Percentiles rank a stretch among this genome's conserved stretches.
Evolutionary conservation across 2,888 invertebrate genomes (phyloP).

Genomic region (Parnassius glacialis): DNA sequence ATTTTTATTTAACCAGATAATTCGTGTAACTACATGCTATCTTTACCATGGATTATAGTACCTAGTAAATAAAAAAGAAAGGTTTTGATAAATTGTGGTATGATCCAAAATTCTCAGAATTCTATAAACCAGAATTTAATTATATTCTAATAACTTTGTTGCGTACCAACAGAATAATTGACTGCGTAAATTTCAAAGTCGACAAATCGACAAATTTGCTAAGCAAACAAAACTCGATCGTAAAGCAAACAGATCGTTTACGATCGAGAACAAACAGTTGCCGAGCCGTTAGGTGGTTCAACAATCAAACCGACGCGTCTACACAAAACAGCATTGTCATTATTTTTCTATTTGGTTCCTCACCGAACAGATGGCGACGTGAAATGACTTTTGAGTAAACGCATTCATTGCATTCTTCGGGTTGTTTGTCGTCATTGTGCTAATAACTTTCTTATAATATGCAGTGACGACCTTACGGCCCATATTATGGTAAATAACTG

Average conservation of each 20-base stretch:
- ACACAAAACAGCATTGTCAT: conserved; percentile 27
- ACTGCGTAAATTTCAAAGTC: neutral
- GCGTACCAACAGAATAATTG: neutral
- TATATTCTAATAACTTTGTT: no score
- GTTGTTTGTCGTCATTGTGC: conserved; percentile 8
- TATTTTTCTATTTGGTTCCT: conserved; percentile 24
- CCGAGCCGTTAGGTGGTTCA: conserved; percentile 13
- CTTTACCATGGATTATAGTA: no score
- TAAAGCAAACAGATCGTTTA: conserved; percentile 26
- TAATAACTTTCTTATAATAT: conserved; percentile 4
- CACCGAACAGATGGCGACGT: conserved; percentile 6
- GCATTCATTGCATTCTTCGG: conserved; percentile 1
- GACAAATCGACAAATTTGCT: conserved; percentile 1
- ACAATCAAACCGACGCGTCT: conserved; percentile 20
- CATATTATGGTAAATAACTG: no score
- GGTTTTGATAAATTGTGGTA: no score
- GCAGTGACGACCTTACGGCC: no score
- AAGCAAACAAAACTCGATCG: conserved; percentile 18
- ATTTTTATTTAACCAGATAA: no score
- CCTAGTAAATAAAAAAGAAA: no score
- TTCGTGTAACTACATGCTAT: no score
- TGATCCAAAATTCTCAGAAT: no score
- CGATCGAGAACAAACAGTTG: conserved; percentile 24
- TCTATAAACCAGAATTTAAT: no score
- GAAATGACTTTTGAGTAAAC: conserved; percentile 1